Base-by-base conservation (phyloP, 2,113 vertebrate genomes). In the Emydura subglobosa region DNA sequence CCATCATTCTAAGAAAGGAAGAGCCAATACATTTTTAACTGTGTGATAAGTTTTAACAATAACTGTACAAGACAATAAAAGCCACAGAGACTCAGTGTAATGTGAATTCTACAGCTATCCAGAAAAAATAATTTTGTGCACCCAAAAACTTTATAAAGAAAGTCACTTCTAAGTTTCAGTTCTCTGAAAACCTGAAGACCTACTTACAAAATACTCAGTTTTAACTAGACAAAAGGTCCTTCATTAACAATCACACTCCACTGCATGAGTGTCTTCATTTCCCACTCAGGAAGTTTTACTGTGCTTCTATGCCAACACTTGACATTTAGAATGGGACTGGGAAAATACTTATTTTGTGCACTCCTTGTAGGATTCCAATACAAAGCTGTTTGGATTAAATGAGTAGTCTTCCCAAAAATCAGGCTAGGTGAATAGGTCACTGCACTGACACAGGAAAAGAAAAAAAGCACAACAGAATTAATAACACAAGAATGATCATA, bases 101-200 rank as follows among this genome's bases (percentile, higher is more conserved):
- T 17, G 82, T 19, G 31, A 94, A 82, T 72, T 80, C 89, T 86
- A 79, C 89, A 87, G 91, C 92, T 84, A 85, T 90, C 94, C 82
- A 79, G 34, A 55, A 92, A 65, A 90, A 89, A 29, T 22, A 13
- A 89, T 39, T 79, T 17, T 84, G 87, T 72, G 19, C 42, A 76
- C 24, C 39, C 10, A 94, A 96, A 96, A 97, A 82, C 82, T 92
- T 76, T 27, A 44, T 44, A 7, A 76, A 68, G 61, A 7, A 76
- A 68, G 61, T 44, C 59, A 89, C 81, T 95, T 83, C n/a, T 96
- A 87, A 88, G 53, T 5, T 80, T 57, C 44, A 93, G 84, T 93
- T 82, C 89, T 91, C 81, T 92, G 85, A 87, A 85, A 92, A 29
- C 9, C 85, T 95, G 90, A 76, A 76, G 39, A 85, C 89, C 89